phyloP scores from a whole-genome alignment of 2,888 invertebrate species.

The Sphaerophoria rueppellii region DNA sequence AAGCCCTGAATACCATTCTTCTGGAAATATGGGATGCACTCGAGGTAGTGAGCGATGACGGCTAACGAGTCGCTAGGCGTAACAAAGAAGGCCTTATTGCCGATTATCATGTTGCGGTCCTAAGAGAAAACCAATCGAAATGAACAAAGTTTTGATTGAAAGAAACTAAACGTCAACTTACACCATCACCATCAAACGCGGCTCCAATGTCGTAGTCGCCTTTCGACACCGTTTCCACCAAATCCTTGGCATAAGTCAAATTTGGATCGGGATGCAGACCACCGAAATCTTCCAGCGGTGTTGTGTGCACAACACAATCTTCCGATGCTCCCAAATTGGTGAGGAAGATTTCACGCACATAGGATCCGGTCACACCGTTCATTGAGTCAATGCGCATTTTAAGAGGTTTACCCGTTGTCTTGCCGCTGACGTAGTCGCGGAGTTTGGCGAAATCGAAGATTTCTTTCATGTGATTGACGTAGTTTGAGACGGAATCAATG shows the following conservation, averaged over 20 bases:
- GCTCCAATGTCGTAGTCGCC: constrained; percentile 90
- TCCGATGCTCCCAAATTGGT: constrained; percentile 91
- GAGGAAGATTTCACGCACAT: constrained; percentile 93
- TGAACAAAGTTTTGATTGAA: not conserved
- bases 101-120: constrained; percentile 99
- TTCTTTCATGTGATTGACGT: constrained; percentile 94
- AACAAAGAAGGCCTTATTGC: constrained; percentile 97
- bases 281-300: constrained; percentile 96
- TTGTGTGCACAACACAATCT: constrained; percentile 88
- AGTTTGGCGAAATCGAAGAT: constrained; percentile 97
- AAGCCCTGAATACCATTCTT: constrained; percentile 93
- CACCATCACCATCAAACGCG: constrained; percentile 99
- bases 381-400: constrained; percentile 95
- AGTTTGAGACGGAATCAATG: constrained; percentile 95
- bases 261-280: constrained; percentile 99
- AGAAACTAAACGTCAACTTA: constrained; percentile 68
- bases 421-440: constrained; percentile 88
- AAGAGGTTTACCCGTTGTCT: constrained; percentile 86
- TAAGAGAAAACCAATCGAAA: constrained; percentile 76
- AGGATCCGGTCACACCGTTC: constrained; percentile 99
- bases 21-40: constrained; percentile 96
- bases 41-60: constrained; percentile 94
- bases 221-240: constrained; percentile 87
- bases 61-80: constrained; percentile 98
- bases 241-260: constrained; percentile 92